Percentiles rank a stretch among this genome's conserved stretches.
phyloP scores from a whole-genome alignment of 2,888 invertebrate species.

The Cybosia mesomella region DNA sequence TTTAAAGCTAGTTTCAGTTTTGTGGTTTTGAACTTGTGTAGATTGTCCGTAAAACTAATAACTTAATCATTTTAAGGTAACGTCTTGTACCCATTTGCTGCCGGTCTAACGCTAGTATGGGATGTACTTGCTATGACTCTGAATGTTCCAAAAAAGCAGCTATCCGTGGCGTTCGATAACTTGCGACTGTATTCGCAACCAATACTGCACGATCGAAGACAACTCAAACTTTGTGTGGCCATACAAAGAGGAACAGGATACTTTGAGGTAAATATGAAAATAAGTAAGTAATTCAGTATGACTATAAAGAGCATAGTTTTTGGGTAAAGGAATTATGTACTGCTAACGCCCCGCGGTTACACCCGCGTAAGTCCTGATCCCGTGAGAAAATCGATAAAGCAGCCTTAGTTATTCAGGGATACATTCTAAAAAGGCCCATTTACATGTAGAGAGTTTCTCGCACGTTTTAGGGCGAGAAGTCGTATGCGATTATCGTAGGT shows the following conservation, averaged over 20 bases:
- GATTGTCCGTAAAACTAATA: background rate
- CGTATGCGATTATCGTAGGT: too few species aligned
- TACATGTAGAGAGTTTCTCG: too few species aligned
- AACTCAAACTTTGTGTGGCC: conserved; percentile 82
- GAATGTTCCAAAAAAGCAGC: conserved; percentile 85
- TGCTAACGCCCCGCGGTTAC: too few species aligned
- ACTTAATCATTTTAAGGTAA: conserved; percentile 73
- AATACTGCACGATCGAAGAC: conserved; percentile 80
- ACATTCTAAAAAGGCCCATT: too few species aligned
- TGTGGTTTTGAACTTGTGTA: background rate
- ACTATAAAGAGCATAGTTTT: too few species aligned
- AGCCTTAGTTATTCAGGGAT: too few species aligned
- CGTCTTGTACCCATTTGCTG: conserved; percentile 91
- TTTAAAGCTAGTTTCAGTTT: too few species aligned
- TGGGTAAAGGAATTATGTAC: too few species aligned
- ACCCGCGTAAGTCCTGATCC: too few species aligned
- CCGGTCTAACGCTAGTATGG: conserved; percentile 90
- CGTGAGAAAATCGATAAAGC: too few species aligned
- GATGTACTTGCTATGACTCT: conserved; percentile 88
- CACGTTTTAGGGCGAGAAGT: too few species aligned
- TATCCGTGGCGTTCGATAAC: conserved; percentile 89
- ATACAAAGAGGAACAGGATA: conserved; percentile 87
- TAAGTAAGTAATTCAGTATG: background rate
- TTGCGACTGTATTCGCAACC: conserved; percentile 88
- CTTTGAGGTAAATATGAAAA: conserved; percentile 83